phyloP scores from a whole-genome alignment of 2,888 invertebrate genomes.

The Latrodectus hesperus region DNA sequence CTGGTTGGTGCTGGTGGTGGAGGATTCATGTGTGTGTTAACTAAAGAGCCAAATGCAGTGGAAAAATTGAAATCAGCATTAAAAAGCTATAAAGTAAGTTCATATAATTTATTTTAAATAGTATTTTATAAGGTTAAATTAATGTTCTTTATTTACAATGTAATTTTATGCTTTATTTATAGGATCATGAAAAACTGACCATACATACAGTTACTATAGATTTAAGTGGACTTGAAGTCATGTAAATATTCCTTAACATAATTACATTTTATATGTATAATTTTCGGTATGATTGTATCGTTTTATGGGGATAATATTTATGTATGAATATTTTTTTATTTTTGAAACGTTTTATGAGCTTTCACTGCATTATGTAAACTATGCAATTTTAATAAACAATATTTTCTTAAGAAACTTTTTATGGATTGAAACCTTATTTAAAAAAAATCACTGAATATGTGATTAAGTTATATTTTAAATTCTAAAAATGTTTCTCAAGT shows the following conservation, averaged over 20 bases:
- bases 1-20: slow-evolving; percentile 71
- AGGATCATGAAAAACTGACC: background rate
- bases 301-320: background rate
- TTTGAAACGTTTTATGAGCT: background rate
- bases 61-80: slow-evolving; percentile 17
- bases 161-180: background rate
- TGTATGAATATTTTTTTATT: background rate
- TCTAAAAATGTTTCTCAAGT: too few relatives aligned
- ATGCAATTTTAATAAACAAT: background rate
- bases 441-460: too few relatives aligned
- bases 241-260: background rate
- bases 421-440: too few relatives aligned
- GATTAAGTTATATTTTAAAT: too few relatives aligned
- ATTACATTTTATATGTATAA: background rate
- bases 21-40: slow-evolving; percentile 70
- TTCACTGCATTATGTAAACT: background rate
- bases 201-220: background rate
- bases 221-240: background rate
- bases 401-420: too few relatives aligned
- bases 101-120: too few relatives aligned
- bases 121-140: too few relatives aligned
- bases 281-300: background rate
- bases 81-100: slow-evolving; percentile 30
- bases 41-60: slow-evolving; percentile 49
- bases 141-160: too few relatives aligned